A percentile compares a stretch with the other conserved stretches of the same genome.
These are phyloP conservation scores for Parapsyche elsis DNA, from an alignment of 1,140 invertebrate genomes.

Conservation along the genomic window DNA sequence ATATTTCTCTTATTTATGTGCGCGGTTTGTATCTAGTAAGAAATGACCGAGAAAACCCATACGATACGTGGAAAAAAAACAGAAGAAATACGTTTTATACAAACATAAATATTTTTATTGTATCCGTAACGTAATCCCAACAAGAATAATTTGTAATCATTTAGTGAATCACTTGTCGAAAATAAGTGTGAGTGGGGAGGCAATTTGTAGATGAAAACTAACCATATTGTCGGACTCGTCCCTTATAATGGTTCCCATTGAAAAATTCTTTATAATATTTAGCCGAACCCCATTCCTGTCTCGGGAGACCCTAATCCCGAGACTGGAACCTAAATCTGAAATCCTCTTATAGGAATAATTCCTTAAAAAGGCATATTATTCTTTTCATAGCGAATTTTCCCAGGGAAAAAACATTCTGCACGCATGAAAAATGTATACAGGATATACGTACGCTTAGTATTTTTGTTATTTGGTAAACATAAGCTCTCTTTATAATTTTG, in stretches of 20 bases:
- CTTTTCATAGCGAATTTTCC: slow-evolving; percentile 1
- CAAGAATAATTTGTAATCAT: too few species aligned
- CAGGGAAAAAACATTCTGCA: background rate
- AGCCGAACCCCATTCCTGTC: background rate
- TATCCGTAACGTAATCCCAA: too few species aligned
- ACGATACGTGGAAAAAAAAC: background rate
- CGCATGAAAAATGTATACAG: too few species aligned
- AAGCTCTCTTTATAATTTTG: too few species aligned
- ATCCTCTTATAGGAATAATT: slow-evolving; percentile 9
- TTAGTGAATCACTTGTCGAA: too few species aligned
- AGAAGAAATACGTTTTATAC: background rate
- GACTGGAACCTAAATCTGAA: background rate
- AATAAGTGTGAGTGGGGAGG: background rate
- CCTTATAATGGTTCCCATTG: background rate
- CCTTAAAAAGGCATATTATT: background rate
- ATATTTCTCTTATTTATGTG: slow-evolving; percentile 30
- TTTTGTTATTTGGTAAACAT: too few species aligned
- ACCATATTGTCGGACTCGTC: background rate
- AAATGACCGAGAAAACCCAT: background rate
- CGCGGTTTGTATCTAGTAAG: slow-evolving; percentile 23
- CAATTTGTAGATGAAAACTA: background rate
- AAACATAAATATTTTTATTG: background rate
- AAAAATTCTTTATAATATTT: background rate
- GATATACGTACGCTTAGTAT: too few species aligned
- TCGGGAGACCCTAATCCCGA: slow-evolving; percentile 5